Evolutionary conservation across 2,113 vertebrate species (phyloP).

Genomic region (Manacus vitellinus): DNA sequence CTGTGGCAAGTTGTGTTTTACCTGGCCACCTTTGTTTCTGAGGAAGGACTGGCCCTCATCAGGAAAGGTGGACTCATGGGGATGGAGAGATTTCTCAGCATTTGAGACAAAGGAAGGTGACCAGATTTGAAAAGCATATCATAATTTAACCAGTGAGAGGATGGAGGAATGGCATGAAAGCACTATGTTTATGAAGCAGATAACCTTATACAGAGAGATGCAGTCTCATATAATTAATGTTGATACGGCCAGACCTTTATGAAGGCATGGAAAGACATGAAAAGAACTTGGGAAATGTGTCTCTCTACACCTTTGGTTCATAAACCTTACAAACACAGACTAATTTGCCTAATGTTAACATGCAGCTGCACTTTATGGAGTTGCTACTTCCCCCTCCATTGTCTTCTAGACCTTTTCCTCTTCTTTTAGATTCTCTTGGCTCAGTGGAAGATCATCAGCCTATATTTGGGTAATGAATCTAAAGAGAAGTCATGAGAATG

Average conservation of each 20-base stretch:
- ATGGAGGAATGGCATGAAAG: not conserved
- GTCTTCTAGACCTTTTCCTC: not conserved
- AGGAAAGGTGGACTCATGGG: not conserved
- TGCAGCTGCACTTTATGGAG: not conserved
- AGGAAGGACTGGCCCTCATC: not conserved
- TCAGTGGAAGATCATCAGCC: not conserved
- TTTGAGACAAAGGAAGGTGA: not conserved
- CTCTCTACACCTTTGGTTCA: not conserved
- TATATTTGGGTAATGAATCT: not conserved
- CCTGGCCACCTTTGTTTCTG: not conserved
- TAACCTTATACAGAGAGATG: not conserved
- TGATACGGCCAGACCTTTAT: not conserved
- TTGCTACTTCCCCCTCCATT: not conserved
- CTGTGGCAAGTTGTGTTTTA: not conserved
- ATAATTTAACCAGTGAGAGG: not conserved
- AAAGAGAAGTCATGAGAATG: not conserved
- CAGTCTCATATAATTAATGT: not conserved
- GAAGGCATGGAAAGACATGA: not conserved
- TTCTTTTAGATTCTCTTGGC: not conserved
- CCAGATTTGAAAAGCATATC: not conserved
- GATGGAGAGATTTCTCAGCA: accelerated
- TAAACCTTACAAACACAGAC: not conserved
- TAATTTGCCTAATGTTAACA: not conserved
- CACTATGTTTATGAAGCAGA: not conserved
- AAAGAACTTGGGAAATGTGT: not conserved